Base-by-base conservation (phyloP, 1,140 invertebrate species). In the Drosophila ogumai region DNA sequence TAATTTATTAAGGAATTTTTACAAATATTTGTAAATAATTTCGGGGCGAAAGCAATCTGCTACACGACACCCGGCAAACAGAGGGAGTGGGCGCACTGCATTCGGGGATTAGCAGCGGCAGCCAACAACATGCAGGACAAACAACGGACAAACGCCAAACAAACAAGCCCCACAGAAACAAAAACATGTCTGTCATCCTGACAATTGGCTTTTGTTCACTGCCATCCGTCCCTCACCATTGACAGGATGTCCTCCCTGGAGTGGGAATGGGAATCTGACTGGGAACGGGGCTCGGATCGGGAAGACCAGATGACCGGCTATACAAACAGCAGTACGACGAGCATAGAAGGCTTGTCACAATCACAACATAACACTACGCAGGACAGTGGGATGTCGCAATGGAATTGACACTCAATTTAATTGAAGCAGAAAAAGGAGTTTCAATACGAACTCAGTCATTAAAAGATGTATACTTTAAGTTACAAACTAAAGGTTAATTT, bases 11-110 rank as follows among this genome's bases (percentile, higher is more conserved):
- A 68, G 54, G 58, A 90, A 81, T 77, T 90, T 79, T 78, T 54
- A 88, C 78, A 90, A 88, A 88, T 88, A 88, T 88, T 88, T 88
- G 82, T 88, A 79, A 85, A 78, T 88, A 90, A 88, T 88, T 88
- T 85, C 50, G 57, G 80, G 67, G 60, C 68, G 44, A 64, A 81
- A 66, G 64, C 76, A 88, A 84, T 81, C 79, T 90, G 84, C 68
- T 84, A 67, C 72, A 75, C 68, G 84, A 87, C 84, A 88, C 71
- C 41, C 57, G 34, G 17, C 40, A 50, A 44, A 40, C 43, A 41
- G 49, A 40, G 36, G 36, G 40, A 49, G 17, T 34, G 54, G 60
- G 44, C 22, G 19, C 60, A 56, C 47, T 84, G 60, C 78, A 82
- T 60, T 71, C 61, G 34, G 64, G 84, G 80, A 87, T 80, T 87